Base-by-base conservation (phyloP, 2,797 vertebrate genomes). In the Ibycter americanus region DNA sequence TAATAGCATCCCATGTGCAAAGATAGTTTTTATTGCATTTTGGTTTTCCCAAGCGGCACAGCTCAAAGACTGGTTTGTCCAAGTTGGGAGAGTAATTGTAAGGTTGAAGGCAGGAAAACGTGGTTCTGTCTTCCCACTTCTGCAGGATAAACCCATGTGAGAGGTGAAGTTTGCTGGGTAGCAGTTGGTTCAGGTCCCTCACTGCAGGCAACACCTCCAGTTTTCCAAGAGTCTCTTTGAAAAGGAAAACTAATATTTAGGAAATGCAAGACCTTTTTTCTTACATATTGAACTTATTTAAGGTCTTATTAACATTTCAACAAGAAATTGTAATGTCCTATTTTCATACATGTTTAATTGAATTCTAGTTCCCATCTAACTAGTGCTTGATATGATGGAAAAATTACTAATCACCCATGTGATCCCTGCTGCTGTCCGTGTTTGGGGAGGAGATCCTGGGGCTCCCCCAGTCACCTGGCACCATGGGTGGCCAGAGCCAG, bases 391-490 rank as follows among this genome's bases (percentile, higher is more conserved):
- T 9, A 36, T 0, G 20, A 74, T 14, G 29, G 49, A 29, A 58
- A 74, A 79, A 47, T 5, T 6, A 34, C 25, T 20, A 12, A 58
- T 1, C 8, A 1, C 8, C 34, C 26, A 0, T 15, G 32, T 11
- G 21, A 72, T 47, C 20, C 20, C 61, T 51, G 36, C 22, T 0
- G 2, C 17, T 70, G 13, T 29, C 32, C 0, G 3, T 16, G 15
- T 22, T 9, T 46, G 56, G 36, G 51, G 36, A 23, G 11, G 29
- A 19, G 52, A 38, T 5, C 46, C 29, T 3, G 0, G 65, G 32
- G 4, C 6, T 34, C 8, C 12, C 6, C 2, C 0, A 0, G 21
- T 8, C 44, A 26, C 8, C 55, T 3, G 12, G 22, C 38, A 11
- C 0, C 3, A 15, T 31, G 32, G n/a, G 8, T 3, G 38, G 20